Base-by-base conservation (phyloP, 1,140 invertebrate genomes). In the Drosophila busckii region DNA sequence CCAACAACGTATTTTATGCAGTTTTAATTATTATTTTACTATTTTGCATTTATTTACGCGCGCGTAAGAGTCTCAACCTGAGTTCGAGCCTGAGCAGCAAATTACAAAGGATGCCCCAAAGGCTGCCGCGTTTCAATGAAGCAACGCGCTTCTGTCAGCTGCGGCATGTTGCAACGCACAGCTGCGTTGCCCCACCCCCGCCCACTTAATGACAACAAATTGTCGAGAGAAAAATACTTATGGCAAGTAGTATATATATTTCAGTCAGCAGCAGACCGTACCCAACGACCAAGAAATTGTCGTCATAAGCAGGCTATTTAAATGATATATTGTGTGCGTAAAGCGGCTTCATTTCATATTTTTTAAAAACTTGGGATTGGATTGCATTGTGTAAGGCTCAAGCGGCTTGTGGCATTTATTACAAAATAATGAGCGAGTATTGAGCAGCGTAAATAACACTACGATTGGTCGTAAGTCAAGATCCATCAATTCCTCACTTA, bases 1-100 rank as follows among this genome's bases (percentile, higher is more conserved):
- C 31, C 45, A 17, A 13, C 41, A 15, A 42, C 20, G 54, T 34
- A 53, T 59, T 68, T 55, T 56, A 53, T 61, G 37, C 59, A 46
- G 58, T 68, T 75, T 80, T 75, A 82, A 80, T 82, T 69, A 82
- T 82, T 82, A 80, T 80, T 82, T 68, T 65, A 82, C 82, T 80
- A 82, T 75, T 75, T 80, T 82, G 58, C 73, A 78, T 73, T 78
- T 82, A 73, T 78, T 80, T 73, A 82, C 73, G 46, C 63, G 37
- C 62, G 35, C 29, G 44, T 48, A 22, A 25, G 9, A 17, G 9
- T 37, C 19, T 23, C 38, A 17, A 23, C 28, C n/a, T n/a, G n/a
- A n/a, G 23, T 34, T 8, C 42, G 16, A 22, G 22, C 23, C 15
- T 15, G 13, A 28, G 17, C 25, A 6, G 16, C 4, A 31, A 49